These are phyloP conservation scores for Clarias batrachus DNA, from an alignment of 2,113 vertebrate species.

Conservation along the genomic window DNA sequence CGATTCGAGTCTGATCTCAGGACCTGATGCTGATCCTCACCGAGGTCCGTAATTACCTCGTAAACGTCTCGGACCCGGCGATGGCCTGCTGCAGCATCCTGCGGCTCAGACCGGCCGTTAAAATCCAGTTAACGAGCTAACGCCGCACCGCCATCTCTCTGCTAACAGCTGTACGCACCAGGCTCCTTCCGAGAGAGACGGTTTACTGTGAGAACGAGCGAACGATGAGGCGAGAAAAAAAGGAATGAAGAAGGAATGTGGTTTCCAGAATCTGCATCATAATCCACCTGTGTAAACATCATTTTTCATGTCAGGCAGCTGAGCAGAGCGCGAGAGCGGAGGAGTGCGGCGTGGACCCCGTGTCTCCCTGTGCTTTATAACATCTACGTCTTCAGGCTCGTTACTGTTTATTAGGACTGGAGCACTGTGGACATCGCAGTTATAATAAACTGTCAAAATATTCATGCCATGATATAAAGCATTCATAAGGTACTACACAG, in stretches of 20 bases:
- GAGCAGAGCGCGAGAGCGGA: constrained; percentile 39
- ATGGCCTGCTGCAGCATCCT: background rate
- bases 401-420: background rate
- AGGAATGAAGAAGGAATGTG: constrained; percentile 58
- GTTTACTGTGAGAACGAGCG: background rate
- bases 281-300: constrained; percentile 75
- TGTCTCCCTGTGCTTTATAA: background rate
- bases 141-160: constrained; percentile 5
- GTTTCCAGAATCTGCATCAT: constrained; percentile 65
- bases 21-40: background rate
- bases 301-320: constrained; percentile 64
- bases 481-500: background rate
- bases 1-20: background rate
- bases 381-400: background rate
- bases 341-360: background rate
- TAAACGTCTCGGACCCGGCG: background rate
- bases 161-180: constrained; percentile 10
- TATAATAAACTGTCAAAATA: background rate
- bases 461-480: background rate
- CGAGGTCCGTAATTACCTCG: background rate
- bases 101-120: constrained; percentile 28
- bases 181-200: background rate
- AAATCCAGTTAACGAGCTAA: constrained; percentile 6
- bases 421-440: background rate
- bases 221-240: background rate